Percentiles rank a stretch among this genome's conserved stretches.
These are phyloP conservation scores for Panagrolaimus sp. DNA, from an alignment of 1,140 invertebrate species.

Conservation along the genomic window DNA sequence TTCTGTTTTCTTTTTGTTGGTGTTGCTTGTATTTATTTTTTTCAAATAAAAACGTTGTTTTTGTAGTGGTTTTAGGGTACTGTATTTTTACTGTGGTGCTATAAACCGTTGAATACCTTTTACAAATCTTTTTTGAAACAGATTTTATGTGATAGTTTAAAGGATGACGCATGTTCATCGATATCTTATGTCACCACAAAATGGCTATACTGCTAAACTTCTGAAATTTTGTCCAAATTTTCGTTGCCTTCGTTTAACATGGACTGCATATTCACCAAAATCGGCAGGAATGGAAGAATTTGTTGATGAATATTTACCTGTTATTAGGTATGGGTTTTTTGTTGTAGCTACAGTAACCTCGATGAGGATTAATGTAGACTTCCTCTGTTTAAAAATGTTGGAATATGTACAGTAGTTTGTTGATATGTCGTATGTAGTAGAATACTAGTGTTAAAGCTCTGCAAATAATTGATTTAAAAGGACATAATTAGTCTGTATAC, in stretches of 20 bases:
- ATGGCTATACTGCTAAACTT: slow-evolving; percentile 29
- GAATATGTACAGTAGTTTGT: too few species aligned
- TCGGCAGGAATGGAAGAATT: slow-evolving; percentile 53
- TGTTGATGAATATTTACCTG: slow-evolving; percentile 52
- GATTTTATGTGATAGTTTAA: neutral
- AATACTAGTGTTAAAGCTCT: too few species aligned
- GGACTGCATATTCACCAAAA: slow-evolving; percentile 45
- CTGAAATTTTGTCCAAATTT: slow-evolving; percentile 53
- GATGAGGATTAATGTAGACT: too few species aligned
- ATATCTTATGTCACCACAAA: slow-evolving; percentile 27
- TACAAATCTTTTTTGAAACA: neutral
- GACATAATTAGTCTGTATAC: too few species aligned
- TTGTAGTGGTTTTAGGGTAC: neutral
- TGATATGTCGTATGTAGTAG: too few species aligned
- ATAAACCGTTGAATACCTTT: neutral
- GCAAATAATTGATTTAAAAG: too few species aligned
- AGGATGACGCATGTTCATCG: slow-evolving; percentile 27
- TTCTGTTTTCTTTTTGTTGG: neutral
- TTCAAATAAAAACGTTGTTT: neutral
- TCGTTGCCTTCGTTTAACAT: slow-evolving; percentile 34
- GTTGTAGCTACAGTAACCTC: neutral
- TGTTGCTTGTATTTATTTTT: neutral
- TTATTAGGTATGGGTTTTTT: slow-evolving; percentile 37
- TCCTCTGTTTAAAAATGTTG: too few species aligned
- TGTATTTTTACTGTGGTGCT: neutral